Evolutionary conservation across 2,888 invertebrate species (phyloP).

Genomic region (Philaethria dido): DNA sequence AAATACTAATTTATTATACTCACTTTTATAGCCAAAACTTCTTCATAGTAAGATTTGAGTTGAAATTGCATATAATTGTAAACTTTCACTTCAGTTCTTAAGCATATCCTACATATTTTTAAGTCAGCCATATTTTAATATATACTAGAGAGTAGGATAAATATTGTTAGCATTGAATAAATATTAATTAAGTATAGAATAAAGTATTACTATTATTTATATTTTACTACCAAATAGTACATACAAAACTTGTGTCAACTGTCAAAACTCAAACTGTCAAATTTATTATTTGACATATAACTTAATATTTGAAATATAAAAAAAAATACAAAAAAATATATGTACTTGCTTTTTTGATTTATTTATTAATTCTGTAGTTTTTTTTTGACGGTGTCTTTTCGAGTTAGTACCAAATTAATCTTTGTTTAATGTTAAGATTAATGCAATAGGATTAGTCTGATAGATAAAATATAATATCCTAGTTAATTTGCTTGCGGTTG

Average conservation of each 20-base stretch:
- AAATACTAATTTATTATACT: conserved; percentile 44
- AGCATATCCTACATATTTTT: conserved; percentile 67
- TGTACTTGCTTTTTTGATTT: neutral
- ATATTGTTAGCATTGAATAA: neutral
- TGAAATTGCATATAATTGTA: conserved; percentile 59
- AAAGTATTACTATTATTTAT: neutral
- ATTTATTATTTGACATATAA: neutral
- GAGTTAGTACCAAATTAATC: too few relatives aligned
- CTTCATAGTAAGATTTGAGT: conserved; percentile 66
- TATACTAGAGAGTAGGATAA: neutral
- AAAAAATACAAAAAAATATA: neutral
- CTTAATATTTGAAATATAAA: neutral
- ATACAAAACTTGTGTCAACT: conserved; percentile 9
- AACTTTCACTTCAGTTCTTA: conserved; percentile 60
- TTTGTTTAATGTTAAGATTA: too few relatives aligned
- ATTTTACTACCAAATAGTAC: neutral
- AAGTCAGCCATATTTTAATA: conserved; percentile 46
- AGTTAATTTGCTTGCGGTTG: too few relatives aligned
- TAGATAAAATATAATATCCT: too few relatives aligned
- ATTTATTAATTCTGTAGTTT: too few relatives aligned
- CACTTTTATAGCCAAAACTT: conserved; percentile 62
- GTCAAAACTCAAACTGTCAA: neutral
- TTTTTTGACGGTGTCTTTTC: too few relatives aligned
- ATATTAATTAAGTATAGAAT: neutral
- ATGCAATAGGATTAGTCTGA: too few relatives aligned